These are phyloP conservation scores for Oreocharis arfaki DNA, from an alignment of 2,113 vertebrate species.

Conservation along the genomic window DNA sequence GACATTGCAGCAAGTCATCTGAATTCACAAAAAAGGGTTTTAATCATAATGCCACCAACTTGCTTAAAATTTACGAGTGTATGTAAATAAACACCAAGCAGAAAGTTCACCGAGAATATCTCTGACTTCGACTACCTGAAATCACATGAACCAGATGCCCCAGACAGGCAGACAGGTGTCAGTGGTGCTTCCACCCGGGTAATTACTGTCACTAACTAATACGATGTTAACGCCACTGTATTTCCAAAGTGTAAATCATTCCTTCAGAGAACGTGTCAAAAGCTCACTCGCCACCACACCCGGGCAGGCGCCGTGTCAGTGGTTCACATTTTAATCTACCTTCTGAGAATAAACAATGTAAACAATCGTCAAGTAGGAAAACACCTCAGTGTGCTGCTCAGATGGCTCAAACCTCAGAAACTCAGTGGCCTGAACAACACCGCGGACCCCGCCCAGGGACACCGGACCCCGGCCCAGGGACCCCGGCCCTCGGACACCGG, in stretches of 20 bases:
- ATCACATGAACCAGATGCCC: neutral
- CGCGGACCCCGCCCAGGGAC: too few relatives aligned
- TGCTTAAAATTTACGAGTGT: neutral
- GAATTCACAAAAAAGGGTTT: neutral
- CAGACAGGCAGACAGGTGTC: neutral
- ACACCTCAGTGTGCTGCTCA: neutral
- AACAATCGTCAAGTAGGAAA: neutral
- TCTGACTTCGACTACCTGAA: neutral
- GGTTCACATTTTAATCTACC: neutral
- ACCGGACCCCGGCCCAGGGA: fast-evolving
- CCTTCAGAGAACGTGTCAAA: neutral
- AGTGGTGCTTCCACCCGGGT: neutral
- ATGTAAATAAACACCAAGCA: neutral
- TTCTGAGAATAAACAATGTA: neutral
- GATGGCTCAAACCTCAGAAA: neutral
- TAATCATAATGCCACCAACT: neutral
- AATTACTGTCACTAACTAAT: neutral
- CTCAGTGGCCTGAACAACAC: neutral
- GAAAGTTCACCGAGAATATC: neutral
- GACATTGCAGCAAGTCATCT: neutral
- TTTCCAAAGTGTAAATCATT: neutral
- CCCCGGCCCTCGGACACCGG: neutral
- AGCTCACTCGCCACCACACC: neutral
- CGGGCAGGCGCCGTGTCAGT: neutral
- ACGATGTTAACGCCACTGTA: fast-evolving